These are phyloP conservation scores for Indicator maculatus DNA, from an alignment of 2,113 vertebrate species.

Conservation along the genomic window DNA sequence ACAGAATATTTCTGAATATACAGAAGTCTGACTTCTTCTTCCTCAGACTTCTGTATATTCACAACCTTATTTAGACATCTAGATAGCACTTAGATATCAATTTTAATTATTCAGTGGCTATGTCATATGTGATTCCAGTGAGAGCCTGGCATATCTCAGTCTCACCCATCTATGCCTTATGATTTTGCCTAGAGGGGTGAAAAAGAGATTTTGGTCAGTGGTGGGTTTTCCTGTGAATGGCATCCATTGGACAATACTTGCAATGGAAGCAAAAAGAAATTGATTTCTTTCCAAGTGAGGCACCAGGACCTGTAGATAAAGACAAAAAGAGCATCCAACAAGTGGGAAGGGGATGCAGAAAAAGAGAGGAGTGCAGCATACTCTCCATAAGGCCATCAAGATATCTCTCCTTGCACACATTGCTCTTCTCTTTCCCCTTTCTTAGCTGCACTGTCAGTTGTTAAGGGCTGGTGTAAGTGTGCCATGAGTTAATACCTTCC, in stretches of 20 bases:
- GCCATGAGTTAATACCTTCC: background rate
- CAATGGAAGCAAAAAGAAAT: background rate
- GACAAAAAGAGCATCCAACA: background rate
- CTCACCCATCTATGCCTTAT: background rate
- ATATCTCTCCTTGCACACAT: background rate
- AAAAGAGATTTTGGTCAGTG: background rate
- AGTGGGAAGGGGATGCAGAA: background rate
- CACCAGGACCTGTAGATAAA: background rate
- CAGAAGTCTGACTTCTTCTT: background rate
- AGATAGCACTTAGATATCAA: too few relatives aligned
- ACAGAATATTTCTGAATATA: too few relatives aligned
- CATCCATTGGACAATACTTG: background rate
- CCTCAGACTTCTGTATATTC: background rate
- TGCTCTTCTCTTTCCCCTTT: background rate
- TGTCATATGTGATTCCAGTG: background rate
- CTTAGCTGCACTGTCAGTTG: background rate
- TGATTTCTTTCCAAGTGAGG: background rate
- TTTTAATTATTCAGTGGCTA: background rate
- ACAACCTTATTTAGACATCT: background rate
- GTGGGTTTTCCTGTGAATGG: background rate
- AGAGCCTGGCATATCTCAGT: background rate
- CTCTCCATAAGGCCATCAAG: accelerated
- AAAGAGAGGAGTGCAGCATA: background rate
- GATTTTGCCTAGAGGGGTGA: background rate
- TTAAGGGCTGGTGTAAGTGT: background rate